These are phyloP conservation scores for Polypterus senegalus DNA, from an alignment of 2,113 vertebrate species.

Conservation along the genomic window DNA sequence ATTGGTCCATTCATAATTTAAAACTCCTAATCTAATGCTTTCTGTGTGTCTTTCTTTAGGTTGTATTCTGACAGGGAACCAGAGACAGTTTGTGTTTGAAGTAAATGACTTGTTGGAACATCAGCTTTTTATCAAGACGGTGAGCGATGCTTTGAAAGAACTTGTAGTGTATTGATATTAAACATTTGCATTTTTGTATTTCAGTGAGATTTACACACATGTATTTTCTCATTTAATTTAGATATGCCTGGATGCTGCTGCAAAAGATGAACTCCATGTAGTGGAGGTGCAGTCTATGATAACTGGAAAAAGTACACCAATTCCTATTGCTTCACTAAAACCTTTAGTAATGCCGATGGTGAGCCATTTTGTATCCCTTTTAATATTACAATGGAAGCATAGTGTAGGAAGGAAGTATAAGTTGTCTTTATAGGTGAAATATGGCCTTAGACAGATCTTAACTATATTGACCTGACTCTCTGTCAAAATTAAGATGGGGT, in stretches of 20 bases:
- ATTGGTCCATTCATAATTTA: too few relatives aligned
- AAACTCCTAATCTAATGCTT: too few relatives aligned
- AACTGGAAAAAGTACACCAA: background rate
- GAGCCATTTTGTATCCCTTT: conserved; percentile 6
- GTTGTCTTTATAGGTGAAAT: too few relatives aligned
- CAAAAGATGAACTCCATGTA: conserved; percentile 38
- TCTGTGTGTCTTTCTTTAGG: conserved; percentile 20
- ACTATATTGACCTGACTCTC: too few relatives aligned
- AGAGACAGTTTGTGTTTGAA: conserved; percentile 27
- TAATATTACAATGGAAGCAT: too few relatives aligned
- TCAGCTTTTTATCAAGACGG: conserved; percentile 37
- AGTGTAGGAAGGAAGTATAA: too few relatives aligned
- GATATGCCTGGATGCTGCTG: conserved; percentile 37
- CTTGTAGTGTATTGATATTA: background rate
- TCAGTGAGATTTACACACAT: too few relatives aligned
- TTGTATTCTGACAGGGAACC: conserved; percentile 26
- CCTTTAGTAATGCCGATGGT: conserved; percentile 38
- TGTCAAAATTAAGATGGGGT: too few relatives aligned
- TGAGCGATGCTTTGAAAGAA: conserved; percentile 12
- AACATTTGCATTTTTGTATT: too few relatives aligned
- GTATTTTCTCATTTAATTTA: conserved; percentile 5
- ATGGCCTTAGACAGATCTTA: too few relatives aligned
- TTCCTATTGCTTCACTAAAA: conserved; percentile 34
- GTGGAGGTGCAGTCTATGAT: conserved; percentile 33
- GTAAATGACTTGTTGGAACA: conserved; percentile 39